Percentiles rank a stretch among this genome's conserved stretches.
Conservation (phyloP, 2,888 invertebrate species). For the Labia minor region DNA sequence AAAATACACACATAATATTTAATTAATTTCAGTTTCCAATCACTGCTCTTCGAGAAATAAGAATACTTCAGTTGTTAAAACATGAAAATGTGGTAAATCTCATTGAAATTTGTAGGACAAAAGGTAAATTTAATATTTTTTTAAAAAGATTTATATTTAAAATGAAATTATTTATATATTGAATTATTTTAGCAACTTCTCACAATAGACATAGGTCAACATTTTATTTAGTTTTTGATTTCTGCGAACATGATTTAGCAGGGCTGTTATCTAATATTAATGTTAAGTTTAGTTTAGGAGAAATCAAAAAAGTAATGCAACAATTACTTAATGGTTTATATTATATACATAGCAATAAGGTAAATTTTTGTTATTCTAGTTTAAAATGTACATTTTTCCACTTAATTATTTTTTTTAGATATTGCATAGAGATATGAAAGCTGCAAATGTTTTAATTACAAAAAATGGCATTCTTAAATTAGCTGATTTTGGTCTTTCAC, state of each 20-base stretch:
- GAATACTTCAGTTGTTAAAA: conserved; percentile 84
- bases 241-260: conserved; percentile 96
- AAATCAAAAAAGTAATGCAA: conserved; percentile 90
- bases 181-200: conserved; percentile 41
- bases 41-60: conserved; percentile 92
- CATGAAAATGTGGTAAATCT: conserved; percentile 96
- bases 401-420: conserved; percentile 41
- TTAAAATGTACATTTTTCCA: not conserved
- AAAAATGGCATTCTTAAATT: conserved; percentile 88
- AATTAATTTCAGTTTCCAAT: conserved; percentile 75
- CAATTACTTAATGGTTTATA: conserved; percentile 80
- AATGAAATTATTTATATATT: conserved; percentile 16
- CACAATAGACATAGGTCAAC: conserved; percentile 72
- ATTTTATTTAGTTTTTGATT: conserved; percentile 94
- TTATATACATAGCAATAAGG: conserved; percentile 75
- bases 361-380: not conserved
- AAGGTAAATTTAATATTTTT: conserved; percentile 46
- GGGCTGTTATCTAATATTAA: conserved; percentile 88
- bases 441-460: conserved; percentile 94
- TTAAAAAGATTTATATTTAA: conserved; percentile 14
- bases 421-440: conserved; percentile 95
- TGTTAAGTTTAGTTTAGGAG: conserved; percentile 91
- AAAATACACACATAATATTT: too few relatives aligned
- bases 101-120: conserved; percentile 91
- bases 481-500: conserved; percentile 94